These are phyloP conservation scores for Podarcis lilfordi DNA, from an alignment of 2,797 vertebrate species.

Conservation along the genomic window DNA sequence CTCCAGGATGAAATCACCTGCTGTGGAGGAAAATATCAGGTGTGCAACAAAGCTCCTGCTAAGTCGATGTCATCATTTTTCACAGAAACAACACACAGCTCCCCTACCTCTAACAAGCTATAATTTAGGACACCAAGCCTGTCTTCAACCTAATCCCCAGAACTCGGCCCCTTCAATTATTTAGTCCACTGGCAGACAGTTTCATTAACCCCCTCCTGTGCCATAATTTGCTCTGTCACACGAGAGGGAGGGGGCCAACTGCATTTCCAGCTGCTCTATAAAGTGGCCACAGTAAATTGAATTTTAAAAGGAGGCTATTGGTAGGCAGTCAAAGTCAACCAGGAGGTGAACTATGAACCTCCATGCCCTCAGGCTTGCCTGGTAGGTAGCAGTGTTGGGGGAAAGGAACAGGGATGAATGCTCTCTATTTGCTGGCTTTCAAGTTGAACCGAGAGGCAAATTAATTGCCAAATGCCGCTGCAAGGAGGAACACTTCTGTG, in stretches of 20 bases:
- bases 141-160: conserved; percentile 71
- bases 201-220: conserved; percentile 75
- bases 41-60: conserved; percentile 32
- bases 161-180: conserved; percentile 72
- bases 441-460: conserved; percentile 34
- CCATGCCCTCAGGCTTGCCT: background rate
- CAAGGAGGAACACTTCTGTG: conserved; percentile 30
- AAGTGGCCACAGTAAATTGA: conserved; percentile 56
- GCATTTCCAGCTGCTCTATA: conserved; percentile 70
- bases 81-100: conserved; percentile 45
- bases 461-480: conserved; percentile 48
- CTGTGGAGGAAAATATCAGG: conserved; percentile 54
- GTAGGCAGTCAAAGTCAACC: conserved; percentile 59
- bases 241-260: conserved; percentile 56
- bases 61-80: conserved; percentile 42
- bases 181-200: conserved; percentile 72
- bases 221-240: conserved; percentile 76
- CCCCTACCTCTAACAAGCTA: conserved; percentile 69
- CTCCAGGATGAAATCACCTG: conserved; percentile 1
- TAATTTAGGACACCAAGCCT: conserved; percentile 73
- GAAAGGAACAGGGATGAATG: background rate
- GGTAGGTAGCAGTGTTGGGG: background rate
- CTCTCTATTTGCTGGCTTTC: conserved; percentile 21
- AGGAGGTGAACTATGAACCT: conserved; percentile 54
- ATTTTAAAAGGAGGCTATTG: conserved; percentile 50